Base-by-base conservation (phyloP, 2,113 vertebrate species). In the Nycticryphes semicollaris region DNA sequence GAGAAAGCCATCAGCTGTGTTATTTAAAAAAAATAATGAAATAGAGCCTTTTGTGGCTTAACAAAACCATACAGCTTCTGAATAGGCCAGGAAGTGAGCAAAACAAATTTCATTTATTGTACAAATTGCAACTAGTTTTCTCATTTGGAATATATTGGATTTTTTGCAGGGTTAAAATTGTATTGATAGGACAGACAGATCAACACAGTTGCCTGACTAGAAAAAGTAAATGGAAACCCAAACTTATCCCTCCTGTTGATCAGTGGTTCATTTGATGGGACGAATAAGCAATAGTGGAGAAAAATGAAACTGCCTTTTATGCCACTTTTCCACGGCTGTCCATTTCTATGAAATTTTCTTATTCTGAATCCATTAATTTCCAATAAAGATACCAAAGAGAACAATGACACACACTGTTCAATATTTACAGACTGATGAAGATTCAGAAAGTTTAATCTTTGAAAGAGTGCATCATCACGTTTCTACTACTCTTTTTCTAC, bases 361-460 rank as follows among this genome's bases (percentile, higher is more conserved):
- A 27, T 37, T 85, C 68, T 72, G 28, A 78, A 90, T 67, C 4
- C 8, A 39, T 51, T 87, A 8, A 10, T 76, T 75, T 66, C 41
- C 39, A n/a, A 48, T 41, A 17, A 62, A 89, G 35, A 76, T 23
- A 50, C 6, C 9, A 51, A 63, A 79, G 92, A 33, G 14, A 37
- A 60, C 4, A 78, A 82, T 48, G 23, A 7, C 18, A 48, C 7
- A 16, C 0, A 1, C 10, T 64, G 1, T 53, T 88, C n/a, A 54
- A 15, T 48, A 33, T 12, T 62, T 74, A 54, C 33, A 90, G n/a
- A 41, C 12, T 45, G 21, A 72, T 1, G 4, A 70, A 70, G 31
- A 56, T 35, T 56, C n/a, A 64, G 39, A 75, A 87, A 64, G 67
- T 27, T 39, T 67, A 8, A 7, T 68, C 11, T 73, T 72, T 48